Conservation (phyloP, 2,888 invertebrate species). For the Eupithecia subfuscata region DNA sequence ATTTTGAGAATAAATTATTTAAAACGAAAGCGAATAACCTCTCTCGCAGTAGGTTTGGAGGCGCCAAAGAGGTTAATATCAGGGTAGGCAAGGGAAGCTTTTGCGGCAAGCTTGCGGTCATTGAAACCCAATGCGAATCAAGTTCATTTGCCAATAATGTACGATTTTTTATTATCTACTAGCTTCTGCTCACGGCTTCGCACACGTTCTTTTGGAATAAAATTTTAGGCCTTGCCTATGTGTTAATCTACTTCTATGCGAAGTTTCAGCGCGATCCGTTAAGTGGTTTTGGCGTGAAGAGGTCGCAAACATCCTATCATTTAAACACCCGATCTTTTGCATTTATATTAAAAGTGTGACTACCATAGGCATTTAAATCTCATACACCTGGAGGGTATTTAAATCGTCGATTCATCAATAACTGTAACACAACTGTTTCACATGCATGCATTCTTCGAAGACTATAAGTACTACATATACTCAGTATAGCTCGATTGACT, state of each 20-base stretch:
- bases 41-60: background rate
- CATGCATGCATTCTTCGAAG: too few species aligned
- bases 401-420: too few species aligned
- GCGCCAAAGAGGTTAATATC: background rate
- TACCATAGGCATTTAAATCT: background rate
- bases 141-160: slow-evolving; percentile 2
- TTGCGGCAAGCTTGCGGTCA: slow-evolving; percentile 51
- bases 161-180: background rate
- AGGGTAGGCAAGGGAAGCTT: slow-evolving; percentile 16
- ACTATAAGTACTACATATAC: too few species aligned
- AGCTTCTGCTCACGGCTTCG: background rate
- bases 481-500: too few species aligned
- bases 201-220: background rate
- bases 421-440: too few species aligned
- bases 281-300: background rate
- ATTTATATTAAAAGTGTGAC: too few species aligned
- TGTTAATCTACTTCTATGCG: background rate
- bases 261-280: background rate
- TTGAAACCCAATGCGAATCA: slow-evolving; percentile 67
- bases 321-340: too few species aligned
- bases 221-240: background rate
- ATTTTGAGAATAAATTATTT: too few species aligned
- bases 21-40: too few species aligned
- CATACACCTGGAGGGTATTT: too few species aligned
- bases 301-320: too few species aligned